Base-by-base conservation (phyloP, 2,113 vertebrate genomes). In the Serranochromis macrocephalus region DNA sequence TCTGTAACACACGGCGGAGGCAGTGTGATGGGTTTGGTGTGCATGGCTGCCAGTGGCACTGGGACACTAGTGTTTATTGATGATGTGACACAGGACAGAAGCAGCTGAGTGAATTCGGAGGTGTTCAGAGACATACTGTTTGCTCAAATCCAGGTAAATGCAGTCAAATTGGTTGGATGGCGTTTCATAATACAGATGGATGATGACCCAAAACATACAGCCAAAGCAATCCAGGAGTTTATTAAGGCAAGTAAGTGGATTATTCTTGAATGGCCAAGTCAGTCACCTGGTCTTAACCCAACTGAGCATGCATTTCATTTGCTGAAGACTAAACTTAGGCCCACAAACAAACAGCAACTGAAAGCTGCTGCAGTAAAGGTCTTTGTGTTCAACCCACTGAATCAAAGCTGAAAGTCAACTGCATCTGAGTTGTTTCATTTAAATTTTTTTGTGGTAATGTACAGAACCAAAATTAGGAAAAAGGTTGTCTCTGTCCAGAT, bases 61-160 rank as follows among this genome's bases (percentile, higher is more conserved):
- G 58, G 58, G 58, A 0, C 31, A 63, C 58, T 5, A 36, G 31
- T 11, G 58, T 36, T 63, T 63, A 63, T 11, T 63, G 31, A 63
- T 63, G 58, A 0, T 63, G 16, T 0, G 29, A 33, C 58, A 33
- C 29, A 33, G 29, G 2, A 63, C 29, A 63, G 29, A 61, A 61
- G 16, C 9, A 61, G 29, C 57, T 2, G 26, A 33, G 3, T 0
- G 29, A 61, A 61, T 61, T 61, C 5, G 0, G 57, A 61, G 9
- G 29, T 7, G 57, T 33, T 33, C 9, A 61, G 29, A 10, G 8
- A 61, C 57, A 61, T 31, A 61, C 2, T 0, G 8, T 33, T 14
- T 61, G 3, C 14, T 61, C 5, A 61, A 61, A 61, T 61, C 57
- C 57, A 57, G 54, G 7, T 26, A 57, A 26, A 57, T 57, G 3